Base-by-base conservation (phyloP, 2,888 invertebrate species). In the Leptopterna dolabrata region DNA sequence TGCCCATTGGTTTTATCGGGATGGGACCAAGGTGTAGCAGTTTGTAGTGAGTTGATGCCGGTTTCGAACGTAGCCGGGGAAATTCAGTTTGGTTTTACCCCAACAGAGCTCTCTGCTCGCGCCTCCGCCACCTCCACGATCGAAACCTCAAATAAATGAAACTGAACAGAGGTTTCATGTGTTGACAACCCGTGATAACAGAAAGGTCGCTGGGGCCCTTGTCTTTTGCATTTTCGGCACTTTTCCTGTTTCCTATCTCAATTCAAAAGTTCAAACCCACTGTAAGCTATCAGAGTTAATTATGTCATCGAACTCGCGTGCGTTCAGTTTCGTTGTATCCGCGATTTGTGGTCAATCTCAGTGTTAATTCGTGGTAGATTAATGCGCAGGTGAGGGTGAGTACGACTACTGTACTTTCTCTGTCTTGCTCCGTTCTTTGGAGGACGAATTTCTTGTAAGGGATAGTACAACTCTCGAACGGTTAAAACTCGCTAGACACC, bases 351-450 rank as follows among this genome's bases (percentile, higher is more conserved):
- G 63, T 63, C 24, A 24, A 24, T 1, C 63, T 24, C 19, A 27
- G 63, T 63, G 6, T 19, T 63, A 27, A 24, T 63, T 63, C 3
- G 63, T 24, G 24, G 19, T 11, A 13, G 19, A 19, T 73, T 76
- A 47, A 85, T 85, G 85, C 71, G 85, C 41, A 85, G 85, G 85
- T 85, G 85, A 85, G 85, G 85, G 85, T 85, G 45, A 85, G 85
- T 85, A 45, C 36, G n/a, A 27, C 36, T 2, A 4, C 36, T 2
- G 7, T 4, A 36, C 45, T 4, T 14, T 73, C 19, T 73, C 73
- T 14, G 4, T 36, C 19, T 73, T 14, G 14, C 7, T 11, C 24
- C 16, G 24, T 63, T 36, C 27, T 36, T 73, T 19, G 36, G 9
- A 73, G 9, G 19, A 73, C 14, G 36, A 30, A 29, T n/a, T n/a